phyloP scores from a whole-genome alignment of 2,797 vertebrate genomes.

The Ammospiza maritima region DNA sequence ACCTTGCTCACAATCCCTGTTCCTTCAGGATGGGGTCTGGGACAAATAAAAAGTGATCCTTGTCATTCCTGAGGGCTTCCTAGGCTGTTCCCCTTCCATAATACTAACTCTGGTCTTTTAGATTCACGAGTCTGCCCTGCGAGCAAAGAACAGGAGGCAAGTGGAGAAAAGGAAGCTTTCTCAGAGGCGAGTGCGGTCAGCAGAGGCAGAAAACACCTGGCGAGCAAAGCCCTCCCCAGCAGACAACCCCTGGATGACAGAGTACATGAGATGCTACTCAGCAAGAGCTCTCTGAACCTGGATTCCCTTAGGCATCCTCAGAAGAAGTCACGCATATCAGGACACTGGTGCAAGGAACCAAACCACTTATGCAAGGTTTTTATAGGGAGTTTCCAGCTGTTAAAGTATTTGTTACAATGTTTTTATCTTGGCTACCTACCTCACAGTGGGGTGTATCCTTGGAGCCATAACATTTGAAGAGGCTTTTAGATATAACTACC shows the following conservation, averaged over 20 bases:
- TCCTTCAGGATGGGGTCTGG: not conserved
- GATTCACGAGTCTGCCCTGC: constrained; percentile 92
- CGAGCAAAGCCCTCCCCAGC: constrained; percentile 73
- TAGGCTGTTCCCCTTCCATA: not conserved
- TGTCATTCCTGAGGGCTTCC: not conserved
- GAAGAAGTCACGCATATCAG: constrained; percentile 2
- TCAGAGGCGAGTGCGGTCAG: constrained; percentile 83
- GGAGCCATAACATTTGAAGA: constrained; percentile 69
- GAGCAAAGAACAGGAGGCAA: constrained; percentile 90
- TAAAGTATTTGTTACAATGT: constrained; percentile 51
- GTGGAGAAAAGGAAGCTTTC: constrained; percentile 85
- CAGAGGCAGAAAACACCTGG: constrained; percentile 75
- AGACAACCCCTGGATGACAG: constrained; percentile 94
- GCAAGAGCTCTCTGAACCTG: constrained; percentile 81
- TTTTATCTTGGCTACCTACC: constrained; percentile 69
- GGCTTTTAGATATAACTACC: constrained; percentile 57
- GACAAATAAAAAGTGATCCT: not conserved
- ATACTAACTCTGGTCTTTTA: constrained; percentile 54
- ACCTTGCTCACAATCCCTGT: not conserved
- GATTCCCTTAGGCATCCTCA: not conserved
- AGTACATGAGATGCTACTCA: constrained; percentile 97
- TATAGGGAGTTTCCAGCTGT: constrained; percentile 64
- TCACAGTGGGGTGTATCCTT: constrained; percentile 49
- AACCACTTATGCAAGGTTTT: constrained; percentile 61
- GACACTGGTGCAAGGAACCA: constrained; percentile 60